These are phyloP conservation scores for Procambarus clarkii DNA, from an alignment of 1,140 invertebrate species.

Conservation along the genomic window DNA sequence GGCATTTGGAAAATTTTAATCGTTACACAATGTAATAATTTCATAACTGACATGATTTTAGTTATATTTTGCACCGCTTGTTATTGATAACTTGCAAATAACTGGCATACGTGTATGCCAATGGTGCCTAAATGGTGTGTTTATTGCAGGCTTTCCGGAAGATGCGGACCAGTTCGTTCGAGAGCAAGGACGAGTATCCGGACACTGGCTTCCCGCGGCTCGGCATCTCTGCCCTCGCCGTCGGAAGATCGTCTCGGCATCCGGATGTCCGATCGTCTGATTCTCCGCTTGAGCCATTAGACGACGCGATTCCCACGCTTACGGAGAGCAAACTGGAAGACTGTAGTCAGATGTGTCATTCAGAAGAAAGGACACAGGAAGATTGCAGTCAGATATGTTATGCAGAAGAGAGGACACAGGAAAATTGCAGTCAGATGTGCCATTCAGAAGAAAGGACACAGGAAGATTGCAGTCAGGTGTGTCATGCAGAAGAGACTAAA, in stretches of 20 bases:
- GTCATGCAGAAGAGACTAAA: neutral
- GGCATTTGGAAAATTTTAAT: too few species aligned
- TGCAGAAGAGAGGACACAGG: neutral
- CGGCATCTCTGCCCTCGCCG: neutral
- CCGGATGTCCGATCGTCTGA: neutral
- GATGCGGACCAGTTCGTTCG: conserved; percentile 8
- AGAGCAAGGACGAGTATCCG: neutral
- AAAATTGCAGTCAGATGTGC: neutral
- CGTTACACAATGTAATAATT: too few species aligned
- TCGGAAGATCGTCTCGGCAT: neutral
- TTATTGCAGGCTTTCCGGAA: conserved; percentile 25
- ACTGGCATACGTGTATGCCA: too few species aligned
- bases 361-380: neutral
- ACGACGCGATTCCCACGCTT: too few species aligned
- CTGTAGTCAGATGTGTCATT: too few species aligned
- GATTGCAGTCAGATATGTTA: neutral
- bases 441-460: neutral
- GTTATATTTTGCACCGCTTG: too few species aligned
- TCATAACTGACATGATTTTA: too few species aligned
- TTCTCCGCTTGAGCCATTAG: neutral
- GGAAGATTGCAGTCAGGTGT: neutral
- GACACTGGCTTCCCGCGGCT: neutral
- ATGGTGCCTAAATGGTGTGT: neutral
- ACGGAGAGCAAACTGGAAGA: too few species aligned
- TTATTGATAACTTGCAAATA: too few species aligned